These are phyloP conservation scores for Otolemur garnettii DNA, from an alignment of 2,113 vertebrate genomes.

Conservation along the genomic window DNA sequence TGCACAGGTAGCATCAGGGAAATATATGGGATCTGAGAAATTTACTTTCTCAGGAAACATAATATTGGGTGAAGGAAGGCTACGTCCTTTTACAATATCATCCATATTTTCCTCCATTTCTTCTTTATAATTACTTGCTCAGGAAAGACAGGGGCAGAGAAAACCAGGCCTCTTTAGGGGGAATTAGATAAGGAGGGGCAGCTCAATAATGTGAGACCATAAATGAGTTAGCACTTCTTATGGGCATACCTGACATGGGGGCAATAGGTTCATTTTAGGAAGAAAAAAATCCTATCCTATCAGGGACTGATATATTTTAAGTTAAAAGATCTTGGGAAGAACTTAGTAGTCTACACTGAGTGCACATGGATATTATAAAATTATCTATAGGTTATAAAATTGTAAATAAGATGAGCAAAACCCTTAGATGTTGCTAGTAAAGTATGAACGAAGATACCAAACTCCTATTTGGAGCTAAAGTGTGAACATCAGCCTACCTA, in stretches of 20 bases:
- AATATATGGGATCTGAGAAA: not conserved
- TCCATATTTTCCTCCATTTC: not conserved
- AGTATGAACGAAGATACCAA: not conserved
- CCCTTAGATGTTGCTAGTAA: not conserved
- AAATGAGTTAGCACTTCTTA: not conserved
- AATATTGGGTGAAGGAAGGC: not conserved
- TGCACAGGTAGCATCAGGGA: not conserved
- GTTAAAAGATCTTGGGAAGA: not conserved
- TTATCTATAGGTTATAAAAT: not conserved
- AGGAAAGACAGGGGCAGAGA: not conserved
- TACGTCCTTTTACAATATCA: not conserved
- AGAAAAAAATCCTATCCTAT: not conserved
- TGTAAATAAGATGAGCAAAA: not conserved
- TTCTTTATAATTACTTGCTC: not conserved
- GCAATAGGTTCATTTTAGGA: not conserved
- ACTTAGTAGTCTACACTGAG: not conserved
- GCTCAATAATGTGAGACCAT: not conserved
- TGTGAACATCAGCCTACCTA: not conserved
- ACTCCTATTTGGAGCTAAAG: not conserved
- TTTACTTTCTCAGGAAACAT: constrained; percentile 18
- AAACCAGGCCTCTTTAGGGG: not conserved
- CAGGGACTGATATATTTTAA: not conserved
- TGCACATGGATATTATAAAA: not conserved
- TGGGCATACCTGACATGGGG: no score
- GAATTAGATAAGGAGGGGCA: not conserved